Conservation (phyloP, 2,888 invertebrate species). For the Athalia circularis region DNA sequence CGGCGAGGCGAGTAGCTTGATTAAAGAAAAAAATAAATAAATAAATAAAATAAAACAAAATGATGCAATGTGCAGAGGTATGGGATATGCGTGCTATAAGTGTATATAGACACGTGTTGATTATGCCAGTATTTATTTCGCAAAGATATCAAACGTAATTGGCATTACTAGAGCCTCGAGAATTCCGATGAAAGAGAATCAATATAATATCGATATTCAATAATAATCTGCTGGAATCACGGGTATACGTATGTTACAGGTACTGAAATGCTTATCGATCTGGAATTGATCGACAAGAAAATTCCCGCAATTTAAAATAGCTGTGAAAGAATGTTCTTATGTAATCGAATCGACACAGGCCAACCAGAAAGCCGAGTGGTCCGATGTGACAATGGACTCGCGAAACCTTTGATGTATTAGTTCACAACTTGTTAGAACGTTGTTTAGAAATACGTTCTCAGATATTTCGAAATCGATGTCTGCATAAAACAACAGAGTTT, state of each 20-base stretch:
- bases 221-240: too few relatives aligned
- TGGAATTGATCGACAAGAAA: slow-evolving; percentile 4
- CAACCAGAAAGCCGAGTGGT: not conserved
- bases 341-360: slow-evolving; percentile 1
- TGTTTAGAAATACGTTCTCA: slow-evolving; percentile 9
- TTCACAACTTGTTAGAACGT: not conserved
- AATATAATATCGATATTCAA: too few relatives aligned
- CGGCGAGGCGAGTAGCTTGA: too few relatives aligned
- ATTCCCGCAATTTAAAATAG: not conserved
- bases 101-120: not conserved
- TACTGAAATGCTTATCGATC: slow-evolving; percentile 9
- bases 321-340: slow-evolving; percentile 2
- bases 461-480: slow-evolving; percentile 10
- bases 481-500: not conserved
- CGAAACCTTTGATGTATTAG: not conserved
- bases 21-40: too few relatives aligned
- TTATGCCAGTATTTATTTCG: not conserved
- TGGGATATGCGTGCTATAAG: too few relatives aligned
- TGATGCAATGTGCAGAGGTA: too few relatives aligned
- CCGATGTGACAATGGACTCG: slow-evolving; percentile 7
- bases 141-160: not conserved
- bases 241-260: too few relatives aligned
- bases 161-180: not conserved
- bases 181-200: not conserved
- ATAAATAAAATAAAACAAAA: too few relatives aligned